Conservation (phyloP, 1,140 invertebrate species). For the Megalopta genalis region DNA sequence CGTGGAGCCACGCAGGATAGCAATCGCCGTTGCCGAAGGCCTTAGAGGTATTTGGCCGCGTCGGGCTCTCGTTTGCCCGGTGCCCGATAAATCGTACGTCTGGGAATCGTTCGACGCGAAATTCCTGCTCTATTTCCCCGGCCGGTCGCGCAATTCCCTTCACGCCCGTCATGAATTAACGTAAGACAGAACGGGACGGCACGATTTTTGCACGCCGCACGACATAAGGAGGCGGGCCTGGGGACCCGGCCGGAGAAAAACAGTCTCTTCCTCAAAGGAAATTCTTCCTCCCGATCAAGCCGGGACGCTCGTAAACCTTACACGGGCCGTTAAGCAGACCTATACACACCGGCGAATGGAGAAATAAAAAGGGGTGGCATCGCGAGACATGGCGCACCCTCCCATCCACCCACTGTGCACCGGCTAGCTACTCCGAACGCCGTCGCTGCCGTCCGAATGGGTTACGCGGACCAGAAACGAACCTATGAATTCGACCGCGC, state of each 20-base stretch:
- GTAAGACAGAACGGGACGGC: constrained; percentile 11
- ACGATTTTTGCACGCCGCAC: constrained; percentile 11
- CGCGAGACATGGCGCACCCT: no score
- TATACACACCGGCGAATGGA: constrained; percentile 25
- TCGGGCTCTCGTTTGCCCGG: constrained; percentile 4
- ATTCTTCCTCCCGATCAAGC: constrained; percentile 47
- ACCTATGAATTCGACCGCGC: constrained; percentile 21
- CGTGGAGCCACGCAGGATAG: no score
- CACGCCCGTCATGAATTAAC: constrained; percentile 31
- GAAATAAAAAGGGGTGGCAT: constrained; percentile 8
- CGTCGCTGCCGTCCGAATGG: no score
- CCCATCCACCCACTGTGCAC: no score
- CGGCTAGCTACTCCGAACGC: no score
- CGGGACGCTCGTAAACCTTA: constrained; percentile 59
- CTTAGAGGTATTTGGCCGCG: constrained; percentile 4
- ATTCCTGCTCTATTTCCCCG: no score
- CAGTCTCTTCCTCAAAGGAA: constrained; percentile 51
- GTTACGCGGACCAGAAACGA: no score
- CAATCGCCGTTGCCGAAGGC: no score
- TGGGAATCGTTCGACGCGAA: no score
- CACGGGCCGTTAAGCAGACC: constrained; percentile 64
- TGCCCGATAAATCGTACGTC: no score
- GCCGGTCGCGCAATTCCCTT: no score
- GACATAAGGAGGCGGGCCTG: no score
- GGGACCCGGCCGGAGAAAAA: not conserved